These are phyloP conservation scores for Regulus satrapa DNA, from an alignment of 2,113 vertebrate genomes.

Conservation along the genomic window DNA sequence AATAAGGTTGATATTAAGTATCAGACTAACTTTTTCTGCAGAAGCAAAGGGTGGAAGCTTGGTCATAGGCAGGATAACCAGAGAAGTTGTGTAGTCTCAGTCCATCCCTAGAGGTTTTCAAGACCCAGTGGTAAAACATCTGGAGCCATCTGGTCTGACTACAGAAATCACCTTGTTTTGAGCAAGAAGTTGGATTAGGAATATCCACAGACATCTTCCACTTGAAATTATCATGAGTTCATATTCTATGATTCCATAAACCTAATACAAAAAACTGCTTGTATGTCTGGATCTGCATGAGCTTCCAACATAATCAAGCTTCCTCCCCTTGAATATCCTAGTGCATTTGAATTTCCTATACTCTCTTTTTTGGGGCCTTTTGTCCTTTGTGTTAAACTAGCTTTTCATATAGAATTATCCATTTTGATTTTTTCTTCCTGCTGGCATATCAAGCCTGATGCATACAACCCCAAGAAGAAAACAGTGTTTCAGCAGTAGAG, in stretches of 20 bases:
- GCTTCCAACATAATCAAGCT: neutral
- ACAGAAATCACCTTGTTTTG: neutral
- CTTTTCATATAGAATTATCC: neutral
- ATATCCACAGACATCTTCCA: neutral
- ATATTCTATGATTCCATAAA: neutral
- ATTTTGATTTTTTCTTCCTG: neutral
- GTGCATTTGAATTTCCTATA: neutral
- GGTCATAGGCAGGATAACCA: neutral
- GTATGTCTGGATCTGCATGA: neutral
- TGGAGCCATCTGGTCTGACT: neutral
- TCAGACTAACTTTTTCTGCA: neutral
- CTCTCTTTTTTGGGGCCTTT: neutral
- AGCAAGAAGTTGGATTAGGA: neutral
- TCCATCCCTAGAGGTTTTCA: neutral
- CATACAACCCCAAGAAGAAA: neutral
- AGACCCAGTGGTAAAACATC: neutral
- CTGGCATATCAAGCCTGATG: neutral
- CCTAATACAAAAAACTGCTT: neutral
- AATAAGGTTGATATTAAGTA: neutral
- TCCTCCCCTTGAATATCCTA: neutral
- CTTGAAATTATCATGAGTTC: neutral
- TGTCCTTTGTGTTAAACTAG: neutral
- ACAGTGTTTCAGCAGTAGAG: neutral
- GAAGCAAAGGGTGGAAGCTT: neutral
- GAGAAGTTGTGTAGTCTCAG: neutral